Conservation (phyloP, 1,140 invertebrate species). For the Drosophila athabasca region DNA sequence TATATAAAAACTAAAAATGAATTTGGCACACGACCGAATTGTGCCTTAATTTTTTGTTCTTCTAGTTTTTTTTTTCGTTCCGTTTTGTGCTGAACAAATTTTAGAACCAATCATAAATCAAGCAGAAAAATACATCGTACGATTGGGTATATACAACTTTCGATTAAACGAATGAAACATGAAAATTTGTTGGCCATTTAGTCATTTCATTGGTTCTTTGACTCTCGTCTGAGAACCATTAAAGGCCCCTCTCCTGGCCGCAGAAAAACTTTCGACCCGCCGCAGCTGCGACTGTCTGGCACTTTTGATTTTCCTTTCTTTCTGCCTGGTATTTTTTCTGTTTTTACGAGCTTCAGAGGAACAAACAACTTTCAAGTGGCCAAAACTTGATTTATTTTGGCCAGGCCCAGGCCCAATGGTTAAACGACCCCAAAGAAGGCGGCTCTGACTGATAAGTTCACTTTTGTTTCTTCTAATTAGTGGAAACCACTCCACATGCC, state of each 20-base stretch:
- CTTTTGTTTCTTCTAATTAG: constrained; percentile 45
- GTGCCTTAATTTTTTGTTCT: constrained; percentile 2
- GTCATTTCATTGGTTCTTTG: constrained; percentile 30
- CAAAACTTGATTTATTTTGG: constrained; percentile 49
- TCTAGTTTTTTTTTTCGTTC: constrained; percentile 27
- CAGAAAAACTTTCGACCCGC: constrained; percentile 30
- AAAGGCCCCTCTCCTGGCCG: constrained; percentile 1
- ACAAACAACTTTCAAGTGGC: constrained; percentile 30
- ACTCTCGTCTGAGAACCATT: constrained; percentile 33
- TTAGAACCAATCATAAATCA: constrained; percentile 31
- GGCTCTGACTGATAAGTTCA: constrained; percentile 32
- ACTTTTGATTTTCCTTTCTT: constrained; percentile 51
- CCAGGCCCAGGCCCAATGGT: constrained; percentile 23
- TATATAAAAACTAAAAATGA: constrained; percentile 52
- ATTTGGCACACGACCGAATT: constrained; percentile 60
- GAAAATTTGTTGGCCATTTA: constrained; percentile 19
- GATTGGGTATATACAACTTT: constrained; percentile 15
- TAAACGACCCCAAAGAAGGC: constrained; percentile 36
- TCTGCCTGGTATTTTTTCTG: constrained; percentile 6
- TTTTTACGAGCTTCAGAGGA: constrained; percentile 26
- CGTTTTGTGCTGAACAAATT: constrained; percentile 6
- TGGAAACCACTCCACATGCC: constrained; percentile 27
- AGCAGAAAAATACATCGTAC: neutral
- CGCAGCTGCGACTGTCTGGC: constrained; percentile 17
- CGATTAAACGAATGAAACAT: neutral